Percentiles rank a stretch among this genome's conserved stretches.
phyloP scores from a whole-genome alignment of 2,888 invertebrate species.

The Cylindroiulus punctatus region DNA sequence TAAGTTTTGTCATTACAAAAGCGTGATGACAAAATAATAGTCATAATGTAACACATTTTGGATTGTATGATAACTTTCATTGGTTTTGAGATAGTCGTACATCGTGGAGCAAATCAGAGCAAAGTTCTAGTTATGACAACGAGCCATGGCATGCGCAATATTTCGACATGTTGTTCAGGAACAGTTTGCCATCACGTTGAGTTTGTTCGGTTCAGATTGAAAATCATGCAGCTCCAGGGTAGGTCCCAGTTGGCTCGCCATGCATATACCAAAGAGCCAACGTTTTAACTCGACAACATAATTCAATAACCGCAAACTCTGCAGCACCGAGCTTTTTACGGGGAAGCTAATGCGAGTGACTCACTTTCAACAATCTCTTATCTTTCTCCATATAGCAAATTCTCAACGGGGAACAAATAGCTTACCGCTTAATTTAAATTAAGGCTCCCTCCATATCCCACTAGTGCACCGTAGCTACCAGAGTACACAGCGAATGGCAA shows the following conservation, averaged over 20 bases:
- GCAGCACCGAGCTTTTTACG: constrained; percentile 34
- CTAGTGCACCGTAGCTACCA: background rate
- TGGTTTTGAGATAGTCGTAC: too few relatives aligned
- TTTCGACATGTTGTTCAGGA: too few relatives aligned
- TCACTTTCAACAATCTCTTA: constrained; percentile 51
- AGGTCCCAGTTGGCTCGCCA: background rate
- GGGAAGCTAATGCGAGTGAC: constrained; percentile 8
- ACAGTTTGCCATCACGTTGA: too few relatives aligned
- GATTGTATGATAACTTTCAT: too few relatives aligned
- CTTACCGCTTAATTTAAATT: constrained; percentile 52
- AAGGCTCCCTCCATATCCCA: background rate
- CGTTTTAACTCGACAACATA: constrained; percentile 51
- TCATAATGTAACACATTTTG: too few relatives aligned
- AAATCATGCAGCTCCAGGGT: too few relatives aligned
- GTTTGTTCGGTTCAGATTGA: background rate
- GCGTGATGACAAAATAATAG: too few relatives aligned
- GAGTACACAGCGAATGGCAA: background rate
- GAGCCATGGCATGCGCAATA: too few relatives aligned
- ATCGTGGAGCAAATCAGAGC: too few relatives aligned
- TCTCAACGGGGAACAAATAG: constrained; percentile 51
- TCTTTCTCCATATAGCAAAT: constrained; percentile 46
- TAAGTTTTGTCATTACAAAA: too few relatives aligned
- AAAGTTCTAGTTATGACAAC: too few relatives aligned
- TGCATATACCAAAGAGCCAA: constrained; percentile 40
- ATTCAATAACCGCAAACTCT: constrained; percentile 48